Evolutionary conservation across 2,888 invertebrate genomes (phyloP).

Genomic region (Dioctria linearis): DNA sequence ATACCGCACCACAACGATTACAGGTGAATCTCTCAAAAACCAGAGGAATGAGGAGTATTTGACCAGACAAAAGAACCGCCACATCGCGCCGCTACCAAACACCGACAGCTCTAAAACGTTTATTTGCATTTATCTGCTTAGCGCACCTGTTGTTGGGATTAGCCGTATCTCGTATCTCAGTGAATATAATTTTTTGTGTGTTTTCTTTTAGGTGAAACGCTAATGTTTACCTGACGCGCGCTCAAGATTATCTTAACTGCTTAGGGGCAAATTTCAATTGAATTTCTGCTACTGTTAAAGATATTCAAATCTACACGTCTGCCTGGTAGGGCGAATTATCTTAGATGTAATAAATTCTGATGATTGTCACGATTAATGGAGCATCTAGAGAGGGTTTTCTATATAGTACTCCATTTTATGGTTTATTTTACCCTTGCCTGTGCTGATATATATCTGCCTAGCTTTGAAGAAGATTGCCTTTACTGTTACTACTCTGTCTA

Average conservation of each 20-base stretch:
- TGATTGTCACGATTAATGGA: neutral
- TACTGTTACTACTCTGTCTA: no score
- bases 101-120: neutral
- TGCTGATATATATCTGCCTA: slow-evolving; percentile 4
- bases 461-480: neutral
- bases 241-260: slow-evolving; percentile 13
- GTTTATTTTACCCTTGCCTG: slow-evolving; percentile 2
- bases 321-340: slow-evolving; percentile 2
- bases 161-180: slow-evolving; percentile 9
- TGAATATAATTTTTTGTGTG: neutral
- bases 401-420: neutral
- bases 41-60: slow-evolving; percentile 29
- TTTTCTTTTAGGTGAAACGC: slow-evolving; percentile 18
- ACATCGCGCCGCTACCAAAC: neutral
- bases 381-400: no score
- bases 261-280: slow-evolving; percentile 8
- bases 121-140: slow-evolving; percentile 38
- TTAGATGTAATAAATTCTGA: slow-evolving; percentile 30
- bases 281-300: neutral
- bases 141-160: slow-evolving; percentile 47
- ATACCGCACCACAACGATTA: slow-evolving; percentile 15
- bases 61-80: slow-evolving; percentile 32
- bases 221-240: slow-evolving; percentile 41
- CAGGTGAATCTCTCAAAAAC: slow-evolving; percentile 25
- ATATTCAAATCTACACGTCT: slow-evolving; percentile 21